Conservation (phyloP, 2,113 vertebrate genomes). For the Emberiza fucata region DNA sequence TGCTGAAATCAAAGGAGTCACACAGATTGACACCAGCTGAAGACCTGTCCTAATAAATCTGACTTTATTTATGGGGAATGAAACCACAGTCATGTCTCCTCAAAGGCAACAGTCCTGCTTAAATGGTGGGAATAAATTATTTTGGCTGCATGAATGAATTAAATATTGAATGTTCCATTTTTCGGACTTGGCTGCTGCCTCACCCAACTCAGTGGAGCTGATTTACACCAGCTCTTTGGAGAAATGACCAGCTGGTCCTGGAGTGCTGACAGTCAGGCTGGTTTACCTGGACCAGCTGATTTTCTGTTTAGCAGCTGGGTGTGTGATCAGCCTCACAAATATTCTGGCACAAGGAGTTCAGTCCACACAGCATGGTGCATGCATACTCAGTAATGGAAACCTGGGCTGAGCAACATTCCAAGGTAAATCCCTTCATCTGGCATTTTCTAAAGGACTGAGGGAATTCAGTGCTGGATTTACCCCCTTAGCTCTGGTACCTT, state of each 20-base stretch:
- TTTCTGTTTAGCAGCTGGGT: background rate
- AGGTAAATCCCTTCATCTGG: background rate
- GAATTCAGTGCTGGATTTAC: background rate
- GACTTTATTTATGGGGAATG: background rate
- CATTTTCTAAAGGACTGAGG: background rate
- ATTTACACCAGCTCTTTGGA: background rate
- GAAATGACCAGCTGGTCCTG: background rate
- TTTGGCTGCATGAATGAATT: background rate
- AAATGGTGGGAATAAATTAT: background rate
- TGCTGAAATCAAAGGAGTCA: background rate
- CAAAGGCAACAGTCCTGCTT: background rate
- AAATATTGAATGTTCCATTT: background rate
- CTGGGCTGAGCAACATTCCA: background rate
- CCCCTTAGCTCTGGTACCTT: background rate
- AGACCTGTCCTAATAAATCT: conserved; percentile 15
- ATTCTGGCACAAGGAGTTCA: fast-evolving
- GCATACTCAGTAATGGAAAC: background rate
- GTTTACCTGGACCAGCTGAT: background rate
- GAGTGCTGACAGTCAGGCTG: background rate
- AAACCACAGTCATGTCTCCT: background rate
- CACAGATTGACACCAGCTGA: conserved; percentile 31
- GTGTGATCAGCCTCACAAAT: background rate
- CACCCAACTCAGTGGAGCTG: background rate
- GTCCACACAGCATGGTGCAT: background rate
- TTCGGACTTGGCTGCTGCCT: background rate